Conservation (phyloP, 2,888 invertebrate genomes). For the Synergus laeviventris region DNA sequence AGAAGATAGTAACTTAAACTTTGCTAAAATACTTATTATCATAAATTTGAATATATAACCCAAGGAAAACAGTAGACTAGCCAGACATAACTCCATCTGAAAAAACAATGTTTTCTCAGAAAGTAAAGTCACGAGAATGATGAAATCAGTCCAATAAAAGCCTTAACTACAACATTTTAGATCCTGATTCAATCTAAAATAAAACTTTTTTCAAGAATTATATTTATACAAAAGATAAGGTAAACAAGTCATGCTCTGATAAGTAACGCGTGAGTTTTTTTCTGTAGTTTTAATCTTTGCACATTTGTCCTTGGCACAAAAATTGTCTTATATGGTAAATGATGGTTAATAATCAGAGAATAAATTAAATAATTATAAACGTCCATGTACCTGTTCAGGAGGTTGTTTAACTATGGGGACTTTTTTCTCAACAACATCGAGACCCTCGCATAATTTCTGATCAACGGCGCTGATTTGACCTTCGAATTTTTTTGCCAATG, state of each 20-base stretch:
- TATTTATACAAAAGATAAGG: neutral
- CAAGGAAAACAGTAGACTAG: too few species aligned
- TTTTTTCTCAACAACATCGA: conserved; percentile 79
- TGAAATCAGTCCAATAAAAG: too few species aligned
- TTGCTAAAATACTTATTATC: neutral
- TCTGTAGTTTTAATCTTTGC: neutral
- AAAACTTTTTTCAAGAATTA: neutral
- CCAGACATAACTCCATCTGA: too few species aligned
- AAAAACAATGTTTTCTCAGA: too few species aligned
- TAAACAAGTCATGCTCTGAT: neutral
- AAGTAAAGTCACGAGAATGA: too few species aligned
- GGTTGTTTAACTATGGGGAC: conserved; percentile 79
- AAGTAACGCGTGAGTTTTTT: neutral
- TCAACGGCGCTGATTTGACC: conserved; percentile 78
- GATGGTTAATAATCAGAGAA: neutral
- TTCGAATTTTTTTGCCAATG: conserved; percentile 78
- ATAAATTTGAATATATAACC: too few species aligned
- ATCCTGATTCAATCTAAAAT: too few species aligned
- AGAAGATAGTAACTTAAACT: neutral
- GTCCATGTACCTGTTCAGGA: conserved; percentile 76
- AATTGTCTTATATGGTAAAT: neutral
- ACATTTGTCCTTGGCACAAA: neutral
- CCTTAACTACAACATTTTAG: too few species aligned
- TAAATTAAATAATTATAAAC: neutral
- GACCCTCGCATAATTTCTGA: conserved; percentile 78